A percentile compares a stretch with the other conserved stretches of the same genome.
These are phyloP conservation scores for Melanostoma scalare DNA, from an alignment of 2,888 invertebrate genomes.

Conservation along the genomic window DNA sequence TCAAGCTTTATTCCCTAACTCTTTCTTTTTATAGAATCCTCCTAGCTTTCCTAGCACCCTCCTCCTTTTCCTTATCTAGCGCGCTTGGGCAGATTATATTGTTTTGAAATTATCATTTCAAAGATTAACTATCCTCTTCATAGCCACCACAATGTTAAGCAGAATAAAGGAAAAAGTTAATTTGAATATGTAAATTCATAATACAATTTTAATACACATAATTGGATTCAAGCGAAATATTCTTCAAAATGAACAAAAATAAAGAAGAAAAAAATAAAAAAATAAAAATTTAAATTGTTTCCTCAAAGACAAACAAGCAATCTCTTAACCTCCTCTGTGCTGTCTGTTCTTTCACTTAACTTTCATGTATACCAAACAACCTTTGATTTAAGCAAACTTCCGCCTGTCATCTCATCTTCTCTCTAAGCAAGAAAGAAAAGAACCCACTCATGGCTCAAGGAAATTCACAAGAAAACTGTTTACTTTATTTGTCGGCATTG, in stretches of 20 bases:
- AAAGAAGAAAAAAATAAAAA: not conserved
- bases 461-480: conserved; percentile 37
- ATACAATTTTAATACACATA: conserved; percentile 24
- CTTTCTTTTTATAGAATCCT: too few species aligned
- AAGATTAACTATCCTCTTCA: too few species aligned
- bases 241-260: conserved; percentile 15
- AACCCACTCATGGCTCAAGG: conserved; percentile 26
- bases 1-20: too few species aligned
- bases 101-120: too few species aligned
- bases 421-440: not conserved
- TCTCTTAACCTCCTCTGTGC: conserved; percentile 26
- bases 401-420: conserved; percentile 29
- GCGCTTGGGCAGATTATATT: too few species aligned
- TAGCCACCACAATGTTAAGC: too few species aligned
- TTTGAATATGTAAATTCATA: conserved; percentile 31
- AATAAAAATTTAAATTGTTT: conserved; percentile 17
- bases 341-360: conserved; percentile 35
- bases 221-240: conserved; percentile 23
- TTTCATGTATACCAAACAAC: conserved; percentile 36
- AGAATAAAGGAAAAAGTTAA: not conserved
- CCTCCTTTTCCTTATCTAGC: too few species aligned
- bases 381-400: conserved; percentile 42
- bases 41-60: too few species aligned
- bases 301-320: conserved; percentile 26
- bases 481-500: conserved; percentile 34